Percentiles rank a stretch among this genome's conserved stretches.
Conservation (phyloP, 2,797 vertebrate species). For the Sitta carolinensis region DNA sequence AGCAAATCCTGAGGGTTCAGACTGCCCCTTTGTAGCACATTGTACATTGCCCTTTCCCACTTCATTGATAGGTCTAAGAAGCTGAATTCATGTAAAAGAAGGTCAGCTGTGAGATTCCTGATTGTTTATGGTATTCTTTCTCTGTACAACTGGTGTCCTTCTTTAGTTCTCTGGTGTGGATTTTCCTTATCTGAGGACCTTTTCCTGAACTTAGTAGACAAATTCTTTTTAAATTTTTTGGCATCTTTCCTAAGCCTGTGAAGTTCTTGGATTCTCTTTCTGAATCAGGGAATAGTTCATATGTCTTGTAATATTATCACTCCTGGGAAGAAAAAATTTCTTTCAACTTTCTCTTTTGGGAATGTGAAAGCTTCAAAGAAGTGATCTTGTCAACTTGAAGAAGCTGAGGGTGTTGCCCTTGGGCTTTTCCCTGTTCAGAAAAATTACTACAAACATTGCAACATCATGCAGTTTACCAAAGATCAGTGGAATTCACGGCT, state of each 20-base stretch:
- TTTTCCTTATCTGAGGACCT: conserved; percentile 46
- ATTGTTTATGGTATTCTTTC: not conserved
- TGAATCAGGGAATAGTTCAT: conserved; percentile 13
- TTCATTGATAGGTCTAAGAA: not conserved
- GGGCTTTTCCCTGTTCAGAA: not conserved
- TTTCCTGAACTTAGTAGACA: conserved; percentile 28
- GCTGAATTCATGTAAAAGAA: not conserved
- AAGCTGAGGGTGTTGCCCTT: not conserved
- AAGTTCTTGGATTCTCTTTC: conserved; percentile 32
- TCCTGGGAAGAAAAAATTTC: not conserved
- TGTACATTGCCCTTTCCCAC: not conserved
- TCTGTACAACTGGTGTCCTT: not conserved
- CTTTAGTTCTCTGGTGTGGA: not conserved
- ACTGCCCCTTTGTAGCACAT: not conserved
- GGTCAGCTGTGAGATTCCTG: not conserved
- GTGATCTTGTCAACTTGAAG: conserved; percentile 22
- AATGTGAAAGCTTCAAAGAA: conserved; percentile 37
- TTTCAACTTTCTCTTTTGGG: conserved; percentile 3
- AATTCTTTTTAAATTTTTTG: conserved; percentile 10
- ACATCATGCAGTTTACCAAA: conserved; percentile 32
- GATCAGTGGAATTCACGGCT: conserved; percentile 39
- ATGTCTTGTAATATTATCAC: conserved; percentile 7
- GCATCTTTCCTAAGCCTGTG: not conserved
- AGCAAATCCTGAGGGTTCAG: not conserved
- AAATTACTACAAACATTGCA: conserved; percentile 20